phyloP scores from a whole-genome alignment of 1,140 invertebrate genomes.

The Orchestia grillus region DNA sequence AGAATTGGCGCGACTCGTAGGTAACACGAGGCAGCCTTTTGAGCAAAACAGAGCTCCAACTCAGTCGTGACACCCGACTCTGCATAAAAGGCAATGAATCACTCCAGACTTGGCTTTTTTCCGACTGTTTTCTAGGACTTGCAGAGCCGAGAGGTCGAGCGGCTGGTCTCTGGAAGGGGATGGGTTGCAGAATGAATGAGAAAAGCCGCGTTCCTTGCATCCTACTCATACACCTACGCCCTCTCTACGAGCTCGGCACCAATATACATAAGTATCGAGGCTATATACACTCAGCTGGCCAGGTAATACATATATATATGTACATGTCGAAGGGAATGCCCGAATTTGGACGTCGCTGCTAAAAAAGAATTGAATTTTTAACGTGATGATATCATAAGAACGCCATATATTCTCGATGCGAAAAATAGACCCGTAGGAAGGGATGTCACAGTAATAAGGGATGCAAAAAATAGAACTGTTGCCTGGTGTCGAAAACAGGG shows the following conservation, averaged over 20 bases:
- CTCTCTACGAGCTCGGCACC: neutral
- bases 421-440: no score
- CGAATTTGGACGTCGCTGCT: no score
- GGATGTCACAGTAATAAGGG: no score
- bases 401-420: no score
- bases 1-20: neutral
- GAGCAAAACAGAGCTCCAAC: neutral
- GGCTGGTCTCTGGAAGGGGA: neutral
- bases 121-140: constrained; percentile 7
- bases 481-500: no score
- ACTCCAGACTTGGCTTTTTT: neutral
- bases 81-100: constrained; percentile 31
- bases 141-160: neutral
- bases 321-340: neutral
- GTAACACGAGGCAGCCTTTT: neutral
- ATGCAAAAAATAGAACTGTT: no score
- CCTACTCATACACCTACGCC: constrained; percentile 40
- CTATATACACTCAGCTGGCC: neutral
- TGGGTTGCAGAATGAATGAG: constrained; percentile 52
- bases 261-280: neutral
- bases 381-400: no score
- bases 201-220: constrained; percentile 31
- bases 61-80: constrained; percentile 28
- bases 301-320: neutral
- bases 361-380: no score